Conservation (phyloP, 2,797 vertebrate species). For the Selene dorsalis region DNA sequence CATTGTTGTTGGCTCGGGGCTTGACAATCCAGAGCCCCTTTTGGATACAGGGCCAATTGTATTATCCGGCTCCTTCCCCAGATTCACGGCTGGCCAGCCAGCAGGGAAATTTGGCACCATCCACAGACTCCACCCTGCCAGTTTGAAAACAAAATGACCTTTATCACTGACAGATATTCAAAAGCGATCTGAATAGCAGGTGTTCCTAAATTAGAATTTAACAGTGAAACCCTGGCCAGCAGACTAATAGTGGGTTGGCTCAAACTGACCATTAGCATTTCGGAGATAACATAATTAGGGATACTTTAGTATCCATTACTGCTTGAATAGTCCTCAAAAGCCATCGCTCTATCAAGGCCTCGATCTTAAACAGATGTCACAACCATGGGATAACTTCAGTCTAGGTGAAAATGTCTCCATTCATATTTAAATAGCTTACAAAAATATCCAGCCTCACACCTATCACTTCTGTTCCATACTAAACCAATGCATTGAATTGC, state of each 20-base stretch:
- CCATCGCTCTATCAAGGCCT: slow-evolving; percentile 16
- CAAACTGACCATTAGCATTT: slow-evolving; percentile 59
- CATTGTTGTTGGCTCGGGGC: slow-evolving; percentile 8
- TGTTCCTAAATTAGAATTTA: slow-evolving; percentile 67
- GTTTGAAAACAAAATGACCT: slow-evolving; percentile 61
- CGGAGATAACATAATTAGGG: slow-evolving; percentile 67
- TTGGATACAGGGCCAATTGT: slow-evolving; percentile 29
- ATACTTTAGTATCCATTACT: slow-evolving; percentile 51
- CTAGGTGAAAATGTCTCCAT: slow-evolving; percentile 61
- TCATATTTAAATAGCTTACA: slow-evolving; percentile 72
- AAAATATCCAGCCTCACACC: slow-evolving; percentile 53
- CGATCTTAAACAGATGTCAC: background rate
- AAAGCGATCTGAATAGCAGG: slow-evolving; percentile 63
- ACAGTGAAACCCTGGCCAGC: slow-evolving; percentile 50
- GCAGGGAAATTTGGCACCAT: slow-evolving; percentile 33
- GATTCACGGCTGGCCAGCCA: slow-evolving; percentile 15
- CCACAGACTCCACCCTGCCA: slow-evolving; percentile 20
- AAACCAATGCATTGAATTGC: slow-evolving; percentile 70
- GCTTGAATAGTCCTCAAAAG: slow-evolving; percentile 21
- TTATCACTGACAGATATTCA: slow-evolving; percentile 60
- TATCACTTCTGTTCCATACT: slow-evolving; percentile 44
- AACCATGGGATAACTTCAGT: slow-evolving; percentile 39
- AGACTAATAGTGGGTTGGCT: slow-evolving; percentile 33
- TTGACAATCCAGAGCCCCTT: slow-evolving; percentile 16
- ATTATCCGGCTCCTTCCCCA: slow-evolving; percentile 42